Evolutionary conservation across 2,888 invertebrate species (phyloP).

Genomic region (Willowsia nigromaculata): DNA sequence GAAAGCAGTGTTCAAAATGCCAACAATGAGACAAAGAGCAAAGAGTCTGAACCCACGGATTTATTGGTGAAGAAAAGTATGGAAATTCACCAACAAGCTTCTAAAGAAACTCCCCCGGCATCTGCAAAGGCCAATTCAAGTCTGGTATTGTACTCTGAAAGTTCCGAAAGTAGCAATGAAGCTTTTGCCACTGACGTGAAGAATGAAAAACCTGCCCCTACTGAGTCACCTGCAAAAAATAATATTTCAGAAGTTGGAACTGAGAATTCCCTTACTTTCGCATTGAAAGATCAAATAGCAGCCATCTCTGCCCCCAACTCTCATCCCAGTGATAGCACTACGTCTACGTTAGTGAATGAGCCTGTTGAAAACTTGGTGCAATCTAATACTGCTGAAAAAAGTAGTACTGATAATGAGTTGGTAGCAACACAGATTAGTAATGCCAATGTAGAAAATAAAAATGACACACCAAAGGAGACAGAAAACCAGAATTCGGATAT

Average conservation of each 20-base stretch:
- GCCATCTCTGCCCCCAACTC: no score
- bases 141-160: slow-evolving; percentile 57
- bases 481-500: not conserved
- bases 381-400: no score
- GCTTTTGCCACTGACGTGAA: not conserved
- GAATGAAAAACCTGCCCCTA: not conserved
- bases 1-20: no score
- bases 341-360: no score
- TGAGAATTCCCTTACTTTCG: no score
- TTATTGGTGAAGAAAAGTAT: not conserved
- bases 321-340: no score
- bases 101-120: not conserved
- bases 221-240: not conserved
- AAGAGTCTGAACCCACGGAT: no score
- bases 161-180: slow-evolving; percentile 55
- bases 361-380: no score
- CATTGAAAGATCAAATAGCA: no score
- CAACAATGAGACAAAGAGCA: no score
- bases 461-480: not conserved
- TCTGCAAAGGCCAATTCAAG: slow-evolving; percentile 18
- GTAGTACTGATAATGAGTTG: no score
- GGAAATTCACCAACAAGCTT: not conserved
- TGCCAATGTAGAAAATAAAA: not conserved
- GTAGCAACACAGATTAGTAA: no score
- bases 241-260: not conserved